These are phyloP conservation scores for Amniataba percoides DNA, from an alignment of 2,797 vertebrate species.

Conservation along the genomic window DNA sequence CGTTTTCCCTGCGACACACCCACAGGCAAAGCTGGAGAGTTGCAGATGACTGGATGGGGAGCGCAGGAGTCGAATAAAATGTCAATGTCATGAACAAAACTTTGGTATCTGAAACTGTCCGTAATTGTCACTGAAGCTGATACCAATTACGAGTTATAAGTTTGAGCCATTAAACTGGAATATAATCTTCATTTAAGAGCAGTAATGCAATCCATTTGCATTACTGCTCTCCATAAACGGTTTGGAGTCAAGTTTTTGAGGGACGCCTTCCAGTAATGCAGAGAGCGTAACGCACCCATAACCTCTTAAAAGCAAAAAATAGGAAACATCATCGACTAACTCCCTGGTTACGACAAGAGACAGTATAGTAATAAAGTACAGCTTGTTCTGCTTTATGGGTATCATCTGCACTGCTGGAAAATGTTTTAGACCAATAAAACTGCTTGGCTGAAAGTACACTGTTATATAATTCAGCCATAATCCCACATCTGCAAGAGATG, in stretches of 20 bases:
- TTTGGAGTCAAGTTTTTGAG: neutral
- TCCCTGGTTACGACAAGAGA: slow-evolving; percentile 21
- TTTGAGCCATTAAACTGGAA: neutral
- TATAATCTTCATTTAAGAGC: neutral
- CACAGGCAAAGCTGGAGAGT: neutral
- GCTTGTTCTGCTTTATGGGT: slow-evolving; percentile 49
- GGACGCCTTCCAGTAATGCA: neutral
- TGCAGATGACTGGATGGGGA: slow-evolving; percentile 7
- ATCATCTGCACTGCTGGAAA: slow-evolving; percentile 51
- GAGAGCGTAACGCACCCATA: neutral
- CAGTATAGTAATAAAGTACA: slow-evolving; percentile 42
- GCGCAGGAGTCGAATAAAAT: slow-evolving; percentile 6
- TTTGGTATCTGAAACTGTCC: neutral
- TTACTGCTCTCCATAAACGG: neutral
- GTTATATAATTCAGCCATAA: slow-evolving; percentile 48
- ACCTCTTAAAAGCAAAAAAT: slow-evolving; percentile 24
- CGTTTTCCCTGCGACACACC: slow-evolving; percentile 14
- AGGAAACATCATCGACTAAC: slow-evolving; percentile 23
- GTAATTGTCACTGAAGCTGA: neutral
- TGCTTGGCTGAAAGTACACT: slow-evolving; percentile 36
- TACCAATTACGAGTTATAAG: neutral
- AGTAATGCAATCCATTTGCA: neutral
- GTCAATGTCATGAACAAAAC: too few species aligned
- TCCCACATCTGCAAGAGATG: slow-evolving; percentile 38
- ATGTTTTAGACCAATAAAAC: slow-evolving; percentile 53